phyloP scores from a whole-genome alignment of 2,888 invertebrate species.

The Myopa testacea region DNA sequence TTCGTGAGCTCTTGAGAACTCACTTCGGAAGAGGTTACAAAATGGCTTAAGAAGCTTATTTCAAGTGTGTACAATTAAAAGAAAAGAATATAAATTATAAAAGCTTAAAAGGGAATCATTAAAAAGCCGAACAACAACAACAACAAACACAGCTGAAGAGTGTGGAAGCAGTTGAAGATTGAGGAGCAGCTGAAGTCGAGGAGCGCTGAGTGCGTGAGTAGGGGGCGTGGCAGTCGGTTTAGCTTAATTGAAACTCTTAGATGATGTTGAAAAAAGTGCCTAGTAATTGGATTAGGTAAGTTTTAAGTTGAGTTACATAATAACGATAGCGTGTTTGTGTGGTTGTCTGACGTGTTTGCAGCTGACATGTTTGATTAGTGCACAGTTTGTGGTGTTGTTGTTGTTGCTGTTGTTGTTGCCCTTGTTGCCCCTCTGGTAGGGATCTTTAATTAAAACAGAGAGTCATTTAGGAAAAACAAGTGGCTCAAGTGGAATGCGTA shows the following conservation, averaged over 20 bases:
- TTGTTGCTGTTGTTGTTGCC: too few species aligned
- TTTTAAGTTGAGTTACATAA: conserved; percentile 6
- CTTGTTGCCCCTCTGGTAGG: too few species aligned
- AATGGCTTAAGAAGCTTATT: conserved; percentile 2
- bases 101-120: neutral
- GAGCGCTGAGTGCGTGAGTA: neutral
- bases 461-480: too few species aligned
- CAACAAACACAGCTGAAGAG: neutral
- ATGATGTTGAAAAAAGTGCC: conserved; percentile 8
- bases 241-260: conserved; percentile 9
- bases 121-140: too few species aligned
- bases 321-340: neutral
- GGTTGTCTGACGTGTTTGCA: too few species aligned
- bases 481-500: too few species aligned
- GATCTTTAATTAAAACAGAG: too few species aligned
- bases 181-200: neutral
- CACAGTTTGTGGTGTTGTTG: too few species aligned
- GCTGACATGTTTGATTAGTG: too few species aligned
- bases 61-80: neutral
- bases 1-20: neutral
- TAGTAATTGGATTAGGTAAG: conserved; percentile 19
- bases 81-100: conserved; percentile 10
- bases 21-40: neutral
- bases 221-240: neutral
- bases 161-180: neutral